Percentiles rank a stretch among this genome's conserved stretches.
These are phyloP conservation scores for Neomorphus geoffroyi DNA, from an alignment of 2,797 vertebrate genomes.

Conservation along the genomic window DNA sequence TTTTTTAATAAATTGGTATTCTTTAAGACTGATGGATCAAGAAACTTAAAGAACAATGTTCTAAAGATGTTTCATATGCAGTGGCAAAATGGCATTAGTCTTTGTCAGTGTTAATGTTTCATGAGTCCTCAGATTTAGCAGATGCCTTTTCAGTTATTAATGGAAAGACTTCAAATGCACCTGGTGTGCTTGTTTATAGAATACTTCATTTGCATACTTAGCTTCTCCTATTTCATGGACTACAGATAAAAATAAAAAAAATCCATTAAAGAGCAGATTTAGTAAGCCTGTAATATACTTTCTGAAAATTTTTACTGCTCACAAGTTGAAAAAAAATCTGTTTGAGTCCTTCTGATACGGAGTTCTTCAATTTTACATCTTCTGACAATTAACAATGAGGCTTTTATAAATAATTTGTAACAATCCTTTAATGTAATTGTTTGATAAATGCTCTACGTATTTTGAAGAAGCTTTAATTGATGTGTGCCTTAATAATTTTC, in stretches of 20 bases:
- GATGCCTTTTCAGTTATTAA: background rate
- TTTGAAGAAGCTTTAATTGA: background rate
- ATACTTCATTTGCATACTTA: background rate
- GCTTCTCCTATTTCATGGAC: background rate
- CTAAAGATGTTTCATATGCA: background rate
- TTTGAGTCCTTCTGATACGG: background rate
- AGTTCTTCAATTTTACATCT: background rate
- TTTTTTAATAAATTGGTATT: background rate
- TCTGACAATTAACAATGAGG: background rate
- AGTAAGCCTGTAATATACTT: background rate
- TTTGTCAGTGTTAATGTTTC: background rate
- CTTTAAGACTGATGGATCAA: background rate
- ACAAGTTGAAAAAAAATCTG: background rate
- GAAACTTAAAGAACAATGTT: background rate
- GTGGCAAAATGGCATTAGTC: background rate
- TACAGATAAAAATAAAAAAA: background rate
- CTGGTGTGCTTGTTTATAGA: background rate
- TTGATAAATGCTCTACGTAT: background rate
- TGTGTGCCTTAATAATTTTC: slow-evolving; percentile 46
- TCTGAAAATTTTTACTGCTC: background rate
- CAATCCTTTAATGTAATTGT: background rate
- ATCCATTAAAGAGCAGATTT: background rate
- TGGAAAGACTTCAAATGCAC: background rate
- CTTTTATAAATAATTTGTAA: background rate
- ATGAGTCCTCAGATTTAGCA: background rate